Evolutionary conservation across 2,113 vertebrate species (phyloP).

Genomic region (Pterocles burchelli): DNA sequence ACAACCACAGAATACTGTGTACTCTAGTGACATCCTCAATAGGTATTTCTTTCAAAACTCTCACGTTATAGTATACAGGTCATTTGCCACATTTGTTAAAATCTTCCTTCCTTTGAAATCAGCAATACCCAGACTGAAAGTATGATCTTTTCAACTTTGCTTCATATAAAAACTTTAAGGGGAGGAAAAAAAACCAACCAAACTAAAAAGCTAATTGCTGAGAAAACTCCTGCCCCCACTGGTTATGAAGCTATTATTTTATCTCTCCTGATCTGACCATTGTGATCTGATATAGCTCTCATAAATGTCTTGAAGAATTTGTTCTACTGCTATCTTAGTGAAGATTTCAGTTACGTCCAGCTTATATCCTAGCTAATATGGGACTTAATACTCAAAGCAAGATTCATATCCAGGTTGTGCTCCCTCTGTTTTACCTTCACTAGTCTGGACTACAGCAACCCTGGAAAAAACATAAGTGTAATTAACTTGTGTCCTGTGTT

Average conservation of each 20-base stretch:
- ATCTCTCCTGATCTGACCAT: background rate
- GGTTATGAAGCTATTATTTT: background rate
- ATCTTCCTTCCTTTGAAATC: background rate
- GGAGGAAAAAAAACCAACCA: background rate
- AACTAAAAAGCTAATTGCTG: background rate
- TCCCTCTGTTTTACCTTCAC: background rate
- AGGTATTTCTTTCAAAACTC: background rate
- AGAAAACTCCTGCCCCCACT: background rate
- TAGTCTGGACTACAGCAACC: background rate
- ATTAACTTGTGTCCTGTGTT: background rate
- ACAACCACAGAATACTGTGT: background rate
- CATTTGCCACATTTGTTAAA: background rate
- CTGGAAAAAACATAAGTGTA: background rate
- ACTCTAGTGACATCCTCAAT: background rate
- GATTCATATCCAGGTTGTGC: background rate
- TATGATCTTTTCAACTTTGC: background rate
- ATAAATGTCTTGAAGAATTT: background rate
- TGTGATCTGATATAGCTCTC: background rate
- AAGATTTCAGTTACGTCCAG: background rate
- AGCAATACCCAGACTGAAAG: background rate
- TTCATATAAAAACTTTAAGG: background rate
- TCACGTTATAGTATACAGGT: background rate
- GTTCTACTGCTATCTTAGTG: background rate
- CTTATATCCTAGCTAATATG: background rate
- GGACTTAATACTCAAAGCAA: background rate